These are phyloP conservation scores for Drosophila cyrtoloma DNA, from an alignment of 2,888 invertebrate genomes.

Conservation along the genomic window DNA sequence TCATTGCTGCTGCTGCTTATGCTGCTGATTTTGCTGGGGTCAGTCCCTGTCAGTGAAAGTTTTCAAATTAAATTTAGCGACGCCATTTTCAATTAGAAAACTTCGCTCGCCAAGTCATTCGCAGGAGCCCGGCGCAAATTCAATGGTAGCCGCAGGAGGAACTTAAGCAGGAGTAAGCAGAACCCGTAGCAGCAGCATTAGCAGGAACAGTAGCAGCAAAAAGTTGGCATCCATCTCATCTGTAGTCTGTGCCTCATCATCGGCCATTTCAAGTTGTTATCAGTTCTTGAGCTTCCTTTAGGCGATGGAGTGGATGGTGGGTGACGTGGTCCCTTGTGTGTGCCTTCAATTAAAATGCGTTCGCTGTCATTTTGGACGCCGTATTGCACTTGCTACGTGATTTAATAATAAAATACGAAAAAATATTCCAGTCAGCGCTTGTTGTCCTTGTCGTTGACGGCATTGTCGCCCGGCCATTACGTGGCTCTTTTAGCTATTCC, in stretches of 20 bases:
- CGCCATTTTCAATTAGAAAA: conserved; percentile 81
- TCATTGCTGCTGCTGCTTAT: conserved; percentile 6
- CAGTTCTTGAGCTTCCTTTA: conserved; percentile 29
- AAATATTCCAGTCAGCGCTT: conserved; percentile 77
- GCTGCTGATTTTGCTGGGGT: conserved; percentile 43
- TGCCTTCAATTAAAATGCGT: conserved; percentile 79
- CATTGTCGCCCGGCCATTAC: conserved; percentile 66
- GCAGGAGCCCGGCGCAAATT: conserved; percentile 43
- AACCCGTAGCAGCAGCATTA: neutral
- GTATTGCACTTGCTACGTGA: conserved; percentile 79
- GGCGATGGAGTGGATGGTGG: neutral
- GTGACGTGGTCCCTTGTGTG: neutral
- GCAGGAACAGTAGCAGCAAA: neutral
- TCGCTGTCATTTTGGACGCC: conserved; percentile 79
- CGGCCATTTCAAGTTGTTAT: conserved; percentile 52
- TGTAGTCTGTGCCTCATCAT: conserved; percentile 64
- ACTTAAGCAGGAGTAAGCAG: neutral
- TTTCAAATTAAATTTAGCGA: conserved; percentile 80
- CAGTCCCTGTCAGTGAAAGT: conserved; percentile 75
- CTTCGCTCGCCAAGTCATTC: conserved; percentile 68
- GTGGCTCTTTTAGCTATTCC: conserved; percentile 59
- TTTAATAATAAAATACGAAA: conserved; percentile 76
- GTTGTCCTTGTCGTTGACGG: conserved; percentile 63
- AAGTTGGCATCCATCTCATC: conserved; percentile 26
- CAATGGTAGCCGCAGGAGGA: conserved; percentile 37